Percentiles rank a stretch among this genome's conserved stretches.
These are phyloP conservation scores for Bursaphelenchus mucronatus DNA, from an alignment of 1,140 invertebrate species.

Conservation along the genomic window DNA sequence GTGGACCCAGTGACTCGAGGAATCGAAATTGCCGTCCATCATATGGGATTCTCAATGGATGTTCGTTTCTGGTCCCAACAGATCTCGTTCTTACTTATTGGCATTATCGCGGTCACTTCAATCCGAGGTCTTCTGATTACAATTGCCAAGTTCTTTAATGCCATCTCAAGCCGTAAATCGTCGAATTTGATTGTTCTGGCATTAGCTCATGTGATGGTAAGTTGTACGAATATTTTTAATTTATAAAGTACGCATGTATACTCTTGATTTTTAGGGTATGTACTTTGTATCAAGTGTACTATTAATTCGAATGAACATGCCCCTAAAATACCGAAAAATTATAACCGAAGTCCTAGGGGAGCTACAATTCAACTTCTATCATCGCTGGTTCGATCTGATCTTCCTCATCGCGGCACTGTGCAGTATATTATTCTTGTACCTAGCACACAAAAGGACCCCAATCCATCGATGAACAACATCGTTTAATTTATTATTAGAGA, in stretches of 20 bases:
- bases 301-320: constrained; percentile 99
- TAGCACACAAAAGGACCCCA: constrained; percentile 76
- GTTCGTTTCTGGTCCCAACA: constrained; percentile 97
- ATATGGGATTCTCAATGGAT: constrained; percentile 92
- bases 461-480: constrained; percentile 30
- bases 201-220: constrained; percentile 92
- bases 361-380: constrained; percentile 98
- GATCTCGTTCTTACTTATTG: constrained; percentile 91
- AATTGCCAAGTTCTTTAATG: constrained; percentile 99
- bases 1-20: constrained; percentile 95
- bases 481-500: not conserved
- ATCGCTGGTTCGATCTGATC: constrained; percentile 99
- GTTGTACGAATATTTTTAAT: constrained; percentile 34
- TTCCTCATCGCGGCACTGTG: constrained; percentile 92
- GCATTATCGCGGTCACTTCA: constrained; percentile 95
- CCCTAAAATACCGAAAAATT: constrained; percentile 86
- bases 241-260: too few species aligned
- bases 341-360: constrained; percentile 96
- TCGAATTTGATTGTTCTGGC: constrained; percentile 96
- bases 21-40: constrained; percentile 92
- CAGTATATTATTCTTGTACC: constrained; percentile 88
- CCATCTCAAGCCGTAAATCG: constrained; percentile 97
- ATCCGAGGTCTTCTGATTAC: constrained; percentile 91
- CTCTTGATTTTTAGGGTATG: constrained; percentile 74
- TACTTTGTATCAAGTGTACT: constrained; percentile 98